Conservation (phyloP, 2,888 invertebrate species). For the Eubasilissa splendida region DNA sequence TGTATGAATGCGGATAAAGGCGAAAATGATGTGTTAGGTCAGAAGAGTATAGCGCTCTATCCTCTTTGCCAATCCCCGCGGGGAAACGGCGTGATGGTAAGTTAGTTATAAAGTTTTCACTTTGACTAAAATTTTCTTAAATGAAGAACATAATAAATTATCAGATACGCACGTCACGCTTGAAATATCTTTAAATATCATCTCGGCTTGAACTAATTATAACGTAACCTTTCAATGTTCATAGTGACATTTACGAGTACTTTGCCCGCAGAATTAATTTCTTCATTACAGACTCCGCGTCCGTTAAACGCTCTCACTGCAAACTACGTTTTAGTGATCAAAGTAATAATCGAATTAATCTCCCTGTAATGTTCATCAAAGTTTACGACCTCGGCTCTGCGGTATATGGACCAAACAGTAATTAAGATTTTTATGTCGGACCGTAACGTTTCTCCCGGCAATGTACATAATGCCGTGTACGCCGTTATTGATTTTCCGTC, state of each 20-base stretch:
- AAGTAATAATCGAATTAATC: slow-evolving; percentile 26
- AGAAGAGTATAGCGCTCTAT: too few species aligned
- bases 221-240: not conserved
- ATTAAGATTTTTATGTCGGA: slow-evolving; percentile 46
- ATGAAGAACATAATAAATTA: too few species aligned
- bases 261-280: not conserved
- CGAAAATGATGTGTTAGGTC: too few species aligned
- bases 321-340: slow-evolving; percentile 20
- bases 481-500: slow-evolving; percentile 52
- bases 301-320: not conserved
- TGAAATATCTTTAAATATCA: too few species aligned
- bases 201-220: not conserved
- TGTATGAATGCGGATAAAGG: too few species aligned
- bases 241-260: too few species aligned
- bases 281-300: slow-evolving; percentile 1
- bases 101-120: too few species aligned
- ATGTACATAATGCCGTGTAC: not conserved
- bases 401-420: slow-evolving; percentile 40
- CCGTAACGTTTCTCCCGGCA: slow-evolving; percentile 19
- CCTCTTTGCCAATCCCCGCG: too few species aligned
- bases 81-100: too few species aligned
- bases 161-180: too few species aligned
- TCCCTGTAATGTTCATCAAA: slow-evolving; percentile 29
- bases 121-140: too few species aligned
- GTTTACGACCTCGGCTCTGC: slow-evolving; percentile 33